Percentiles rank a stretch among this genome's conserved stretches.
phyloP scores from a whole-genome alignment of 2,113 vertebrate genomes.

The Mystacornis crossleyi region DNA sequence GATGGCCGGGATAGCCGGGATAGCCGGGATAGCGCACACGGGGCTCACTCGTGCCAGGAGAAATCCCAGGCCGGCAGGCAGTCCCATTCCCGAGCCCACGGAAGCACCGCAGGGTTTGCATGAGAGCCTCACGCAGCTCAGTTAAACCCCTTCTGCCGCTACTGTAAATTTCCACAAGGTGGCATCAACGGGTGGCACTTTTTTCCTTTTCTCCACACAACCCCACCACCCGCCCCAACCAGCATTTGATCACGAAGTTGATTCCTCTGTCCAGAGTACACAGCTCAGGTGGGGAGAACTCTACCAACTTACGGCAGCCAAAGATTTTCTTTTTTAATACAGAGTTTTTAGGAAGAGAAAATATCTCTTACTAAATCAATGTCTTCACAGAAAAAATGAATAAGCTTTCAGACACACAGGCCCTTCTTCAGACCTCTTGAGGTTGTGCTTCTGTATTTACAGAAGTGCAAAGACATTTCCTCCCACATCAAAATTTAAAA shows the following conservation, averaged over 20 bases:
- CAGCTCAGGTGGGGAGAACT: not conserved
- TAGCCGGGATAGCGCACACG: fast-evolving
- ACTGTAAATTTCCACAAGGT: constrained; percentile 54
- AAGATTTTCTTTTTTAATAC: not conserved
- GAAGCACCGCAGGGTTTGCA: fast-evolving
- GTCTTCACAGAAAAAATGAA: not conserved
- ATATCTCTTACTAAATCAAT: not conserved
- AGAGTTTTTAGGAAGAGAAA: not conserved
- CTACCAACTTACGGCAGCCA: not conserved
- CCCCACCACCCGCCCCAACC: fast-evolving
- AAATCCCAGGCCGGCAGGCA: not conserved
- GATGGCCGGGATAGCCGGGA: not conserved
- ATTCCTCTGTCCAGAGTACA: not conserved
- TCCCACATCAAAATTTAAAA: fast-evolving
- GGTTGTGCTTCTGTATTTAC: not conserved
- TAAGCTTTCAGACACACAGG: not conserved
- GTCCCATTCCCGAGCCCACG: fast-evolving
- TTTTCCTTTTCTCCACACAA: not conserved
- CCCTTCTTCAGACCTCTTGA: not conserved
- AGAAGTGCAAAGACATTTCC: not conserved
- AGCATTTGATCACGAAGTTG: fast-evolving
- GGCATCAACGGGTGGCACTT: constrained; percentile 34
- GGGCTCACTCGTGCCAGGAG: not conserved
- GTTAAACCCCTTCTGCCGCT: not conserved
- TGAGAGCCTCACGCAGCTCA: fast-evolving